A percentile compares a stretch with the other conserved stretches of the same genome.
Evolutionary conservation across 2,113 vertebrate genomes (phyloP).

Genomic region (Hyperoodon ampullatus): DNA sequence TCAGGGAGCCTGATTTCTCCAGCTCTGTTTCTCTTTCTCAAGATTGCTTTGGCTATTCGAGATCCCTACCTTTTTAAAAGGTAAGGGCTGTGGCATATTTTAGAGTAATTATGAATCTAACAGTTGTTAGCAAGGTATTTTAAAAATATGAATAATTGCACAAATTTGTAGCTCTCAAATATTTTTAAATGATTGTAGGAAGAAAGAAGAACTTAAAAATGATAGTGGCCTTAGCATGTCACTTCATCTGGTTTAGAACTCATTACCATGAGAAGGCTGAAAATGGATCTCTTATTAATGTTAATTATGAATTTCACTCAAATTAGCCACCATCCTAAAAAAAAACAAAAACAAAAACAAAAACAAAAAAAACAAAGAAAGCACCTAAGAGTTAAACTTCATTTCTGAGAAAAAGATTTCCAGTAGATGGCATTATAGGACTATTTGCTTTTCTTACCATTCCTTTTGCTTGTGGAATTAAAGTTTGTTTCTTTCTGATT

Average conservation of each 20-base stretch:
- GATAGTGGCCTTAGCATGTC: background rate
- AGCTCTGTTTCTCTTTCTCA: too few relatives aligned
- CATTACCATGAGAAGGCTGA: background rate
- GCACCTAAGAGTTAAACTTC: background rate
- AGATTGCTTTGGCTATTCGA: too few relatives aligned
- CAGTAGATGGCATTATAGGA: conserved; percentile 85
- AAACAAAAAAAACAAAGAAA: background rate
- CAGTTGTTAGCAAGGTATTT: background rate
- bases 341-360: too few relatives aligned
- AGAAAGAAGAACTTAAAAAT: conserved; percentile 40
- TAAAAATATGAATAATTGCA: conserved; percentile 12
- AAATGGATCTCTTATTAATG: conserved; percentile 33
- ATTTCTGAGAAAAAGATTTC: conserved; percentile 69
- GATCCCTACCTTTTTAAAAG: background rate
- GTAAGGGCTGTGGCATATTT: background rate
- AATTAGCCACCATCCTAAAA: background rate
- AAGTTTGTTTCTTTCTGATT: conserved; percentile 61
- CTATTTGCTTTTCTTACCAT: conserved; percentile 56
- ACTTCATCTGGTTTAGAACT: background rate
- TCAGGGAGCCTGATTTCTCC: too few relatives aligned
- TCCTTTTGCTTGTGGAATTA: conserved; percentile 50
- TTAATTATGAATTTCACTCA: conserved; percentile 33
- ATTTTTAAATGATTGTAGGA: background rate
- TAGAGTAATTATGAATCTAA: background rate
- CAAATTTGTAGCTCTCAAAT: background rate